These are phyloP conservation scores for Syngnathoides biaculeatus DNA, from an alignment of 2,113 vertebrate species.

Conservation along the genomic window DNA sequence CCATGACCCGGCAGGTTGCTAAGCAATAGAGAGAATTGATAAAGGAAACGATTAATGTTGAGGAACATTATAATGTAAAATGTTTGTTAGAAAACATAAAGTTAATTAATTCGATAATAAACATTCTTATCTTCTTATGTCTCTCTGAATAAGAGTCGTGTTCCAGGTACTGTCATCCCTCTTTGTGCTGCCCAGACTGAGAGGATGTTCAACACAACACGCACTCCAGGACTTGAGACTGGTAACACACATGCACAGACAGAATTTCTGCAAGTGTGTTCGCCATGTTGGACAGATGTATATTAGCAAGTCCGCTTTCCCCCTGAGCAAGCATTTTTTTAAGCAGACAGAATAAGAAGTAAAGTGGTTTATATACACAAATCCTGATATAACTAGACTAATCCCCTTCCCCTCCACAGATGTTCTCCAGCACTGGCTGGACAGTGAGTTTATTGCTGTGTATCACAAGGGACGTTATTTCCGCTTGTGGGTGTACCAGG, in stretches of 20 bases:
- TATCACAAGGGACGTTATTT: constrained; percentile 83
- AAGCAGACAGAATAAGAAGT: not conserved
- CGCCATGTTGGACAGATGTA: not conserved
- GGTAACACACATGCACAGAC: constrained; percentile 54
- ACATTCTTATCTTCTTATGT: not conserved
- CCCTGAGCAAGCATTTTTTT: not conserved
- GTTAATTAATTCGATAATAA: too few species aligned
- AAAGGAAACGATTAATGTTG: not conserved
- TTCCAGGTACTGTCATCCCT: constrained; percentile 77
- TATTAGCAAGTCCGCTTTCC: not conserved
- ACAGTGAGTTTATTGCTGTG: constrained; percentile 82
- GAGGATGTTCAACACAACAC: constrained; percentile 81
- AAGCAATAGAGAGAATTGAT: too few species aligned
- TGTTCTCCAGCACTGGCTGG: constrained; percentile 75
- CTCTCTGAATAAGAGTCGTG: constrained; percentile 61
- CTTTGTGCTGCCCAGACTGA: constrained; percentile 80
- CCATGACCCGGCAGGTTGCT: too few species aligned
- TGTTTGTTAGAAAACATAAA: not conserved
- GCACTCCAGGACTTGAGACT: constrained; percentile 73
- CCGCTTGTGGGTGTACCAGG: constrained; percentile 75
- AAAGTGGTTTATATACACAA: not conserved
- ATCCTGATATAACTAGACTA: not conserved
- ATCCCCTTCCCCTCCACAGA: constrained; percentile 55
- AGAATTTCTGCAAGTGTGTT: not conserved
- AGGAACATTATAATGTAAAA: not conserved